Evolutionary conservation across 2,797 vertebrate species (phyloP).

Genomic region (Alcedo atthis): DNA sequence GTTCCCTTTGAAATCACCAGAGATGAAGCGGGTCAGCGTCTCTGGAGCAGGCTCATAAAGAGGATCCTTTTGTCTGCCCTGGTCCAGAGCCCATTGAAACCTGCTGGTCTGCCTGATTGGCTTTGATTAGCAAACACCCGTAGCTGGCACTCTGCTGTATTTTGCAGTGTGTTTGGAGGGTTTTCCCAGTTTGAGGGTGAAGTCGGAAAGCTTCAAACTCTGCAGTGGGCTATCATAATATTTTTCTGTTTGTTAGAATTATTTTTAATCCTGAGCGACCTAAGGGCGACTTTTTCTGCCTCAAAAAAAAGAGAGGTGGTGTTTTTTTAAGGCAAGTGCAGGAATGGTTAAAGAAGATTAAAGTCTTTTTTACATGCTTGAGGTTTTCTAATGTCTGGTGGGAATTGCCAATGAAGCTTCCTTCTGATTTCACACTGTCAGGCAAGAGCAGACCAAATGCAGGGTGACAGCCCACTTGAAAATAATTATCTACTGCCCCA

Average conservation of each 20-base stretch:
- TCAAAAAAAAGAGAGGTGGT: neutral
- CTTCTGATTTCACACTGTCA: conserved; percentile 57
- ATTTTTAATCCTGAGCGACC: neutral
- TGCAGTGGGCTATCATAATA: neutral
- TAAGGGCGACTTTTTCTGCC: neutral
- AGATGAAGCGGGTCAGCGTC: conserved; percentile 16
- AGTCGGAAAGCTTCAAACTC: neutral
- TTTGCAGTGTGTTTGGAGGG: neutral
- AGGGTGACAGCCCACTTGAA: conserved; percentile 69
- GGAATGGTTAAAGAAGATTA: conserved; percentile 56
- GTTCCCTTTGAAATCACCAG: conserved; percentile 28
- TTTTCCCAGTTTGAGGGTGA: neutral
- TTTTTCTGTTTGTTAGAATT: conserved; percentile 18
- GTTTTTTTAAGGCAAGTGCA: neutral
- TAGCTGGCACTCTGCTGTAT: neutral
- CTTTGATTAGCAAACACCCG: neutral
- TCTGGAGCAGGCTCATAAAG: conserved; percentile 30
- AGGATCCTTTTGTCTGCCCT: conserved; percentile 29
- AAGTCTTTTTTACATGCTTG: conserved; percentile 53
- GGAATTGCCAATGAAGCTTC: conserved; percentile 69
- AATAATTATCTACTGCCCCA: conserved; percentile 68
- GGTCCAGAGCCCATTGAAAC: conserved; percentile 8
- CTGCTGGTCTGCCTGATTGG: conserved; percentile 4
- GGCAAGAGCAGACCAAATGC: neutral
- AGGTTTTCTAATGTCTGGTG: conserved; percentile 50